These are phyloP conservation scores for Pontoporia blainvillei DNA, from an alignment of 2,113 vertebrate species.

Conservation along the genomic window DNA sequence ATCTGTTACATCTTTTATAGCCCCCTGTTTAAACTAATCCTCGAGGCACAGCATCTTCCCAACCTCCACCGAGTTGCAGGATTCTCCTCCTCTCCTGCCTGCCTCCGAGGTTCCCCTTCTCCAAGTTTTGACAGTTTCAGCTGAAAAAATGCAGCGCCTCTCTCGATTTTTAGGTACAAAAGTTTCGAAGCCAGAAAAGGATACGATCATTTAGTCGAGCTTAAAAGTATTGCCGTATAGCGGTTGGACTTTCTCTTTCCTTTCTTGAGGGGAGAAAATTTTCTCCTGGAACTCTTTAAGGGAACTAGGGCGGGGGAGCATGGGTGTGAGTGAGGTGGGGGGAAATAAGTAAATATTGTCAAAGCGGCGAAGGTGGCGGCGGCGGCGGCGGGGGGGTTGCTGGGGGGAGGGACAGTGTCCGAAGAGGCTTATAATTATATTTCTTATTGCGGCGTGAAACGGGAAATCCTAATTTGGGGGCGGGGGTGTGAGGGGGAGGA, in stretches of 20 bases:
- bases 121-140: slow-evolving; percentile 84
- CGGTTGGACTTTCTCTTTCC: slow-evolving; percentile 84
- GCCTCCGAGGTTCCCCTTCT: slow-evolving; percentile 73
- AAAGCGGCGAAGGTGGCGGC: slow-evolving; percentile 62
- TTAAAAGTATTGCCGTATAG: slow-evolving; percentile 73
- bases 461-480: slow-evolving; percentile 70
- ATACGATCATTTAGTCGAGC: slow-evolving; percentile 68
- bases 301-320: slow-evolving; percentile 55
- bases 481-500: slow-evolving; percentile 59
- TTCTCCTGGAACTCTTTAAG: slow-evolving; percentile 68
- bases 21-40: slow-evolving; percentile 87
- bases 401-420: slow-evolving; percentile 57
- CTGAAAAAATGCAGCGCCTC: slow-evolving; percentile 77
- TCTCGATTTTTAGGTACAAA: slow-evolving; percentile 73
- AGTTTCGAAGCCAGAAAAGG: slow-evolving; percentile 78
- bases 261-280: slow-evolving; percentile 69
- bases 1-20: slow-evolving; percentile 91
- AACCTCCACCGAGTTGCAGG: slow-evolving; percentile 75
- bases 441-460: slow-evolving; percentile 60
- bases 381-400: not conserved
- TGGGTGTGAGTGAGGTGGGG: slow-evolving; percentile 74
- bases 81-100: slow-evolving; percentile 72
- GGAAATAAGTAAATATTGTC: slow-evolving; percentile 80
- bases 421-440: slow-evolving; percentile 81
- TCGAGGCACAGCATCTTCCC: slow-evolving; percentile 81